Conservation (phyloP, 35 echinoderm and acorn worm genomes). For the Diadema setosum region DNA sequence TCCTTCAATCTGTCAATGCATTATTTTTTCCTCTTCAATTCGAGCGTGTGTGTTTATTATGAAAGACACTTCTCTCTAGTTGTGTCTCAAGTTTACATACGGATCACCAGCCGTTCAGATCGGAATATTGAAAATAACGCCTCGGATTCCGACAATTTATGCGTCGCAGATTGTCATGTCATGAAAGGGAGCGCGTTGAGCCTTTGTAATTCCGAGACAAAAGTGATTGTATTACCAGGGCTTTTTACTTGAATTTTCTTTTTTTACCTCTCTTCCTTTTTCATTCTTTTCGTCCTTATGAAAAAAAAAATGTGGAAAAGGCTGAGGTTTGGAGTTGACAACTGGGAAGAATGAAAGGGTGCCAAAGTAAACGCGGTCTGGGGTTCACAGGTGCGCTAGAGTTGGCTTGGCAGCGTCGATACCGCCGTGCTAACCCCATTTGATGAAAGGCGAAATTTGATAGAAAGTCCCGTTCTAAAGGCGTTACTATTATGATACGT, state of each 20-base stretch:
- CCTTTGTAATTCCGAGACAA: neutral
- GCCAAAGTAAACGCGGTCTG: neutral
- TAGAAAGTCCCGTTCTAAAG: neutral
- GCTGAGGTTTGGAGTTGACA: neutral
- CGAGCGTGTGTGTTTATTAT: neutral
- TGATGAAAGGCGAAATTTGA: neutral
- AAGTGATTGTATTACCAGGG: neutral
- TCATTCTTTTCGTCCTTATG: too few species aligned
- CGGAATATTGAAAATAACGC: neutral
- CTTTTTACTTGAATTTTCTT: too few species aligned
- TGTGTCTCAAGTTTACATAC: neutral
- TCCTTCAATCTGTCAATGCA: too few species aligned
- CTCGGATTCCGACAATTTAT: neutral
- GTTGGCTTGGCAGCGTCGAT: neutral
- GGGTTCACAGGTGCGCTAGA: neutral
- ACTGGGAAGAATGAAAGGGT: neutral
- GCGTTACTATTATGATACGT: slow-evolving; percentile 10
- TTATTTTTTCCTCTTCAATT: too few species aligned
- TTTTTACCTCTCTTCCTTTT: too few species aligned
- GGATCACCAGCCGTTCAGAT: neutral
- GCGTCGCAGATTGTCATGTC: neutral
- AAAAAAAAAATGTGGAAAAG: too few species aligned
- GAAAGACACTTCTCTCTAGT: neutral
- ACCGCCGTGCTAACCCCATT: neutral
- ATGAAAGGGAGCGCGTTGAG: neutral